These are phyloP conservation scores for Uloborus diversus DNA, from an alignment of 1,140 invertebrate species.

Conservation along the genomic window DNA sequence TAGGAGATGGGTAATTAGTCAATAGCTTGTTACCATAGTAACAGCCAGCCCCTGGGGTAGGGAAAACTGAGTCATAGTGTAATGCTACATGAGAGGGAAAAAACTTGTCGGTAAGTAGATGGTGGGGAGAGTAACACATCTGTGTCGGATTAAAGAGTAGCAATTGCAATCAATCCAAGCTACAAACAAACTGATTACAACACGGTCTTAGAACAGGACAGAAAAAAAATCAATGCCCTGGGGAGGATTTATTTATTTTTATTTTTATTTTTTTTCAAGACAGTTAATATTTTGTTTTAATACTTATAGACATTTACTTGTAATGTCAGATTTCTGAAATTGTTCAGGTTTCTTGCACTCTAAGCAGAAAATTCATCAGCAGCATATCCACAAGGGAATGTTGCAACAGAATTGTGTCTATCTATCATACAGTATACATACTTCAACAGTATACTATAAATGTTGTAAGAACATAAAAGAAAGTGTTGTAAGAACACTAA, in stretches of 20 bases:
- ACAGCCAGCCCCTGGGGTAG: constrained; percentile 29
- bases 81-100: constrained; percentile 3
- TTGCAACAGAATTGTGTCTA: too few species aligned
- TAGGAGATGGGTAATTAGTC: constrained; percentile 38
- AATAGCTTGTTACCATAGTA: constrained; percentile 24
- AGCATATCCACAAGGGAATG: too few species aligned
- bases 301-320: too few species aligned
- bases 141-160: constrained; percentile 7
- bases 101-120: constrained; percentile 3
- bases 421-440: too few species aligned
- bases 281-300: too few species aligned
- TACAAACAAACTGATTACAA: constrained; percentile 15
- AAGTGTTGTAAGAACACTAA: too few species aligned
- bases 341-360: too few species aligned
- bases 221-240: neutral
- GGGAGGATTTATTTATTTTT: neutral
- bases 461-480: too few species aligned
- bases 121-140: constrained; percentile 1
- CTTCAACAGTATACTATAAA: too few species aligned
- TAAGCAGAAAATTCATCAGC: too few species aligned
- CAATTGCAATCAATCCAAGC: constrained; percentile 33
- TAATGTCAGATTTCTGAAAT: too few species aligned
- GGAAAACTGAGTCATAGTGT: constrained; percentile 33
- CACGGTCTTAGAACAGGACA: neutral
- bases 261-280: too few species aligned